A percentile compares a stretch with the other conserved stretches of the same genome.
These are phyloP conservation scores for Aurelia sp. DNA, from an alignment of 30 jellyfish, hydroid and myxozoan species.

Conservation along the genomic window DNA sequence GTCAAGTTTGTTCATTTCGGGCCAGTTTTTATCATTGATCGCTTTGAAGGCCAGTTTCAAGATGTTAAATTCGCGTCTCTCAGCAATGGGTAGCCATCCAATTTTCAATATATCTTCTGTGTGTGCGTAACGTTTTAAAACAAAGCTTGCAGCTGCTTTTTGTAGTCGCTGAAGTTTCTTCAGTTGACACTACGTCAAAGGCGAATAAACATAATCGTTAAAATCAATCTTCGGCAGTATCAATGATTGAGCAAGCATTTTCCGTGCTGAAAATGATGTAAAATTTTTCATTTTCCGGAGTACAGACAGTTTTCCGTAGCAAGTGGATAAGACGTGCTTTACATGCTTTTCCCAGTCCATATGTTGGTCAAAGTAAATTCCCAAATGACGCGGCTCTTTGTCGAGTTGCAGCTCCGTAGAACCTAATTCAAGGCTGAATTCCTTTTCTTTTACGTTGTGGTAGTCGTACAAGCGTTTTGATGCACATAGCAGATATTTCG, in stretches of 20 bases:
- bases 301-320: slow-evolving; percentile 27
- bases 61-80: too few relatives aligned
- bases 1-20: too few relatives aligned
- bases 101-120: too few relatives aligned
- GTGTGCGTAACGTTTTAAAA: too few relatives aligned
- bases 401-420: slow-evolving; percentile 67
- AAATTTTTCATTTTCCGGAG: slow-evolving; percentile 5
- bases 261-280: slow-evolving; percentile 23
- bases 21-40: too few relatives aligned
- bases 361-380: slow-evolving; percentile 53
- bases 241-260: slow-evolving; percentile 39
- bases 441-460: slow-evolving; percentile 56
- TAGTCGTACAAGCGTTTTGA: slow-evolving; percentile 58
- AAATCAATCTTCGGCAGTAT: slow-evolving; percentile 11
- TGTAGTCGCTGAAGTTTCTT: slow-evolving; percentile 40
- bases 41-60: too few relatives aligned
- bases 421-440: slow-evolving; percentile 48
- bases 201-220: slow-evolving; percentile 30
- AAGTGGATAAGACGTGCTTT: slow-evolving; percentile 20
- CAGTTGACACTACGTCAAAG: slow-evolving; percentile 32
- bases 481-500: slow-evolving; percentile 63
- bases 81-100: too few relatives aligned
- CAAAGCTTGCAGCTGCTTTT: too few relatives aligned
- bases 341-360: slow-evolving; percentile 55
- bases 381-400: slow-evolving; percentile 58